phyloP scores from a whole-genome alignment of 1,140 invertebrate genomes.

The Adelges cooleyi region DNA sequence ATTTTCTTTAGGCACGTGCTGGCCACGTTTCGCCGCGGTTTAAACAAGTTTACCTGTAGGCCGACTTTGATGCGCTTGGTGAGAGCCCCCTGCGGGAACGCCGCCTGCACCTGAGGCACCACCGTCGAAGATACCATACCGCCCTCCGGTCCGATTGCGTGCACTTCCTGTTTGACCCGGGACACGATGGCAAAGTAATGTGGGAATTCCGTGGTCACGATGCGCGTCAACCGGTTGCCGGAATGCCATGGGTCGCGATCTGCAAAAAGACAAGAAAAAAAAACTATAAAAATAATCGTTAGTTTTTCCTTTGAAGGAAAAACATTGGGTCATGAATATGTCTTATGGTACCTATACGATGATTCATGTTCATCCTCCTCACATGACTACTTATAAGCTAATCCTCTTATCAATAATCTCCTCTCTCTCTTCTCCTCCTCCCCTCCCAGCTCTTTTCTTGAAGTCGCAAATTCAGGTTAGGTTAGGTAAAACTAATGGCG shows the following conservation, averaged over 20 bases:
- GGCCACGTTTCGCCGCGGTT: constrained; percentile 56
- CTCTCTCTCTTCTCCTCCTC: too few relatives aligned
- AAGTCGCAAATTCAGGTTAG: too few relatives aligned
- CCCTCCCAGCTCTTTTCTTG: too few relatives aligned
- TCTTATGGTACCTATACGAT: too few relatives aligned
- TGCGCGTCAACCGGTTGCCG: constrained; percentile 75
- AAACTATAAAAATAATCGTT: too few relatives aligned
- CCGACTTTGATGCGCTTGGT: constrained; percentile 99
- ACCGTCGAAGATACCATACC: constrained; percentile 97
- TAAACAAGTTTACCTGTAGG: constrained; percentile 91
- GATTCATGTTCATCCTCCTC: too few relatives aligned
- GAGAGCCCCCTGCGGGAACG: constrained; percentile 95
- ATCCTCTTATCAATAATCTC: too few relatives aligned
- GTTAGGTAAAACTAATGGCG: too few relatives aligned
- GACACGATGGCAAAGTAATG: constrained; percentile 98
- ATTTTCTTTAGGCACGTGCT: constrained; percentile 65
- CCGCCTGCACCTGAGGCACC: constrained; percentile 96
- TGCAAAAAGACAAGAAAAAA: background rate
- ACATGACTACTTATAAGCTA: too few relatives aligned
- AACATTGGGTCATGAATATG: too few relatives aligned
- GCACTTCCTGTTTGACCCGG: constrained; percentile 91
- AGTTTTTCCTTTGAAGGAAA: too few relatives aligned
- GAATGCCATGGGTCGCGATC: constrained; percentile 25
- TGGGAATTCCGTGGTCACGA: constrained; percentile 95
- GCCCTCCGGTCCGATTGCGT: constrained; percentile 94